These are phyloP conservation scores for Larimichthys polyactis DNA, from an alignment of 2,113 vertebrate species.

Conservation along the genomic window DNA sequence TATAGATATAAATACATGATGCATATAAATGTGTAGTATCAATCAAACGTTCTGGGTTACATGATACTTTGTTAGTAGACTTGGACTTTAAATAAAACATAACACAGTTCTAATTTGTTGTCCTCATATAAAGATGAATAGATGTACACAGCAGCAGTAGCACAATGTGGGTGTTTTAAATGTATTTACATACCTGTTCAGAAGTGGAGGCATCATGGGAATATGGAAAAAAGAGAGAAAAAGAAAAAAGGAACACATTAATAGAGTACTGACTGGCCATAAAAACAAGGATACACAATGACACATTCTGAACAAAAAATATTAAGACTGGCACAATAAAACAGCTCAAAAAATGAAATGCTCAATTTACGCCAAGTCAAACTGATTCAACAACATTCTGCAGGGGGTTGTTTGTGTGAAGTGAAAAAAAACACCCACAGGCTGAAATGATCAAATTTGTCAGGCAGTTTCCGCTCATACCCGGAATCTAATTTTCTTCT, in stretches of 20 bases:
- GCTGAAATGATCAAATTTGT: conserved; percentile 62
- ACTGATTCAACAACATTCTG: conserved; percentile 57
- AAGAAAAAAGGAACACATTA: conserved; percentile 21
- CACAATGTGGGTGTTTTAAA: neutral
- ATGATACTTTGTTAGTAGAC: neutral
- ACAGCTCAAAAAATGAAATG: conserved; percentile 50
- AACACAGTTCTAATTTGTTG: neutral
- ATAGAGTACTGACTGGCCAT: conserved; percentile 14
- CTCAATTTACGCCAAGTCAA: conserved; percentile 61
- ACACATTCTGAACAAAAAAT: conserved; percentile 1
- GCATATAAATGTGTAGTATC: no score
- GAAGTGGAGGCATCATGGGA: conserved; percentile 3
- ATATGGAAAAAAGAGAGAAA: conserved; percentile 62
- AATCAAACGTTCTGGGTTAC: neutral
- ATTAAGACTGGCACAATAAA: conserved; percentile 27
- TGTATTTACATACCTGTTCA: conserved; percentile 66
- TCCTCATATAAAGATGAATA: neutral
- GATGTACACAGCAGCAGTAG: neutral
- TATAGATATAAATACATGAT: no score
- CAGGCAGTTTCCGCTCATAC: conserved; percentile 50
- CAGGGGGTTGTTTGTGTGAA: conserved; percentile 57
- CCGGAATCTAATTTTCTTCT: conserved; percentile 54
- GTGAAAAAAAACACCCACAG: conserved; percentile 57
- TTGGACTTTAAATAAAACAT: neutral
- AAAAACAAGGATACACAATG: conserved; percentile 16